Evolutionary conservation across 2,797 vertebrate species (phyloP).

Genomic region (Anabas testudineus): DNA sequence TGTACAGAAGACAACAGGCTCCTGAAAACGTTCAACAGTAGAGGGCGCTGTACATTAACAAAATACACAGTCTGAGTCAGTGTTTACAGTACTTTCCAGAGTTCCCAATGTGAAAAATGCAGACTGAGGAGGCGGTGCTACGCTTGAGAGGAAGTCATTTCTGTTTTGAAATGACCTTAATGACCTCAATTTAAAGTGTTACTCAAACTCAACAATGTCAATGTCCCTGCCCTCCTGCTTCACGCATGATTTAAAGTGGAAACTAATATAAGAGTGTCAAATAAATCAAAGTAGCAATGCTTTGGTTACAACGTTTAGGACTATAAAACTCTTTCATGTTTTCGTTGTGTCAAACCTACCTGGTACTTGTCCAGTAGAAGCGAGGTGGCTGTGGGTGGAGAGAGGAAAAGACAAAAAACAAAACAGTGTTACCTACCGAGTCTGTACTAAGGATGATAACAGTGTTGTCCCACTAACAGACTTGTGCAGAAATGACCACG

Average conservation of each 20-base stretch:
- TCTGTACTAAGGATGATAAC: slow-evolving; percentile 17
- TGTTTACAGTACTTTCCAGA: slow-evolving; percentile 9
- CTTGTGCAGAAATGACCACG: not conserved
- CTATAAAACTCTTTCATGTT: not conserved
- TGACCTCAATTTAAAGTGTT: not conserved
- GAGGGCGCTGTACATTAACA: slow-evolving; percentile 68
- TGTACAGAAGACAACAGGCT: not conserved
- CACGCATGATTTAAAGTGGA: not conserved
- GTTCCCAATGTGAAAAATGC: slow-evolving; percentile 3
- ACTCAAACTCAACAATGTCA: too few relatives aligned
- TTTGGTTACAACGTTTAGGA: not conserved
- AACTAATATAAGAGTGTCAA: not conserved
- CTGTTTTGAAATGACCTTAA: not conserved
- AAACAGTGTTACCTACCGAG: slow-evolving; percentile 36
- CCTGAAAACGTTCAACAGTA: slow-evolving; percentile 53
- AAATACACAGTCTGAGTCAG: slow-evolving; percentile 3
- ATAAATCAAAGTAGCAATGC: not conserved
- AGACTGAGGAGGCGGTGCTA: not conserved
- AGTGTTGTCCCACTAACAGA: not conserved
- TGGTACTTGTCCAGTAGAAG: slow-evolving; percentile 84
- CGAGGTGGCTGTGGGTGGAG: slow-evolving; percentile 84
- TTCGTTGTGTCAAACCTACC: slow-evolving; percentile 81
- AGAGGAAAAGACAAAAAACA: slow-evolving; percentile 29
- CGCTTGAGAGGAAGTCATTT: not conserved
- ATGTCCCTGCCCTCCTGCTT: not conserved